Evolutionary conservation across 53 echinoderm and acorn worm species (phyloP), one percentile per base, ranked within the genome.

Genomic region (Patiria pectinifera): DNA sequence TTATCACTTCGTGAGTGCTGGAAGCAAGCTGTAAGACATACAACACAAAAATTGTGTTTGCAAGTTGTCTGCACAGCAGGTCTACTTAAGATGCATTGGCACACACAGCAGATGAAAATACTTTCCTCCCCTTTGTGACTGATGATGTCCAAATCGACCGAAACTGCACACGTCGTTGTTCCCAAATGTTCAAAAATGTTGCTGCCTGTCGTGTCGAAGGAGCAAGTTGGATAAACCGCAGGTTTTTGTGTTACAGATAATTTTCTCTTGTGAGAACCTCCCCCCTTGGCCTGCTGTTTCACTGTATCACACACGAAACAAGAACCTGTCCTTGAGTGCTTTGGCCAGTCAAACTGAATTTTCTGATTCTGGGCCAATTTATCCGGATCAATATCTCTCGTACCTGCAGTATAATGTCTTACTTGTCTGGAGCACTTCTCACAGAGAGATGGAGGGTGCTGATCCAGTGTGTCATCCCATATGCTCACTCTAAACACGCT

Each of bases 51-150:
- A 26, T 77, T 77, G 7, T 77, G 77, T 77, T 77, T 26, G 14
- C 44, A 77, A 13, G 77, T 21, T 25, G 25, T 77, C 45, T 77
- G 44, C 77, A 77, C 77, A 35, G 60, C 25, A 35, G 77, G 77
- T 77, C 77, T 77, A 13, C 77, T 77, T 77, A 77, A 13, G 45
- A 77, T 77, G 25, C 77, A 77, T 10, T 77, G 44, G 43, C 77
- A 77, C 13, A 77, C 77, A 77, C 77, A 77, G 25, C 25, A 7
- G 26, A 77, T 77, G 77, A 43, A 77, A 77, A 43, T 77, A 25
- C 44, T 77, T 3, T 77, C 77, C 77, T 77, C 77, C 25, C 77
- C 77, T 24, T 77, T 77, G 77, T 77, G 77, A 43, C 77, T 77
- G 35, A 77, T 77, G 25, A 77, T n/a, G 77, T 77, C 77, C 13